Percentiles rank a stretch among this genome's conserved stretches.
Evolutionary conservation across 2,888 invertebrate species (phyloP).

Genomic region (Phengaris arion): DNA sequence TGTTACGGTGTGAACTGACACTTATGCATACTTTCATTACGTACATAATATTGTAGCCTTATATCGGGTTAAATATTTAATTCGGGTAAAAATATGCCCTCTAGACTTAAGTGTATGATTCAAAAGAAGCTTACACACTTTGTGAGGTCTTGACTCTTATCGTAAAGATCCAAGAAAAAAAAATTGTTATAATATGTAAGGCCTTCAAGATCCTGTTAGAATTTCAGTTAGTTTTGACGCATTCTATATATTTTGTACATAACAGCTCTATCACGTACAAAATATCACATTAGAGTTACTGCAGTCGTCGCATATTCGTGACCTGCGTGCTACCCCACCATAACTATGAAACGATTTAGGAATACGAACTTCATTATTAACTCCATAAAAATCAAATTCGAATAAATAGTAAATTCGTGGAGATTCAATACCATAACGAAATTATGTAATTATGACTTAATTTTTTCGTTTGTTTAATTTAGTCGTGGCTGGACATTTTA

Average conservation of each 20-base stretch:
- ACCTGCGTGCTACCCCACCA: slow-evolving; percentile 1
- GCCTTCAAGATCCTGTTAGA: neutral
- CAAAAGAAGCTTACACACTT: too few relatives aligned
- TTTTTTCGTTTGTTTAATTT: neutral
- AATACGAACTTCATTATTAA: neutral
- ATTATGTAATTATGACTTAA: neutral
- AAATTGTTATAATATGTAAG: too few relatives aligned
- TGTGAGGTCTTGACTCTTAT: too few relatives aligned
- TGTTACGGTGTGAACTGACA: too few relatives aligned
- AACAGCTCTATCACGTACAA: slow-evolving; percentile 1
- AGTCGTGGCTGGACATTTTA: neutral
- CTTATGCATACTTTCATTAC: too few relatives aligned
- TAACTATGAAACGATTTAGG: slow-evolving; percentile 5
- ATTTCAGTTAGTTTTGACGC: neutral
- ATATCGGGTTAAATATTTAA: too few relatives aligned
- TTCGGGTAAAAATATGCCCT: too few relatives aligned
- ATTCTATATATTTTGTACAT: neutral
- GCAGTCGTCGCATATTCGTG: slow-evolving; percentile 14
- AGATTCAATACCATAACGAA: slow-evolving; percentile 3
- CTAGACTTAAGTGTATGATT: too few relatives aligned
- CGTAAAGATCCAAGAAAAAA: too few relatives aligned
- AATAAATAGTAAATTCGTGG: neutral
- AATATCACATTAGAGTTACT: slow-evolving; percentile 10
- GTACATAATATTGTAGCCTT: too few relatives aligned
- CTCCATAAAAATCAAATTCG: slow-evolving; percentile 6